Evolutionary conservation across 1,140 invertebrate genomes (phyloP).

Genomic region (Drosophila parabipectinata): DNA sequence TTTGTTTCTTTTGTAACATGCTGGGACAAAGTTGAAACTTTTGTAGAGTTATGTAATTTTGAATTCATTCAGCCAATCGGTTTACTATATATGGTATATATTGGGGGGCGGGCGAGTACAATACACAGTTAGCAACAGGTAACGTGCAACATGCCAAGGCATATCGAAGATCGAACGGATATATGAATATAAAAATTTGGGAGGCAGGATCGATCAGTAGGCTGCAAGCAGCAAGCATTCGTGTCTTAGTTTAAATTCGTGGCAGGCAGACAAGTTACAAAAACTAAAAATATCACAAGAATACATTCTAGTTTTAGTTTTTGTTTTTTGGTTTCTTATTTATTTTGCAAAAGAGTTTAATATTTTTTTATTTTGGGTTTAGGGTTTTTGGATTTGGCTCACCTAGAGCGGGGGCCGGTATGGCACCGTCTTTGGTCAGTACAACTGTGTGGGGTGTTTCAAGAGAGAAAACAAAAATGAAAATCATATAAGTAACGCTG

Average conservation of each 20-base stretch:
- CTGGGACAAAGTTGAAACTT: constrained; percentile 37
- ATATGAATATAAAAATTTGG: constrained; percentile 16
- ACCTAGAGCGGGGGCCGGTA: constrained; percentile 89
- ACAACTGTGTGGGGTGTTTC: constrained; percentile 86
- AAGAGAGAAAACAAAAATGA: constrained; percentile 65
- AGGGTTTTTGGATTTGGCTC: constrained; percentile 72
- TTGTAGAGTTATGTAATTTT: constrained; percentile 33
- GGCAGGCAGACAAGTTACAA: constrained; percentile 33
- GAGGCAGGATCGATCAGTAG: constrained; percentile 37
- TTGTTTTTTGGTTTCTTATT: background rate
- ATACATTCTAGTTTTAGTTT: constrained; percentile 13
- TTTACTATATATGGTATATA: background rate
- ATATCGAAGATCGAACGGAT: constrained; percentile 29
- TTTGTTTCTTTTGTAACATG: constrained; percentile 21
- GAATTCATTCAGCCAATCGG: constrained; percentile 52
- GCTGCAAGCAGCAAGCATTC: constrained; percentile 48
- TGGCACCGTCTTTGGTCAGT: constrained; percentile 90
- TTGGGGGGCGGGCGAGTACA: constrained; percentile 12
- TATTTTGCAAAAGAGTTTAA: background rate
- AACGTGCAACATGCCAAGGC: constrained; percentile 76
- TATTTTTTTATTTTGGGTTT: constrained; percentile 9
- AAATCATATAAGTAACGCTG: constrained; percentile 55
- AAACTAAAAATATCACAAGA: constrained; percentile 32
- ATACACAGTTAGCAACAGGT: constrained; percentile 58
- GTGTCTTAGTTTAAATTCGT: constrained; percentile 30